Conservation (phyloP, 2,888 invertebrate species). For the Eustalomyia histrio region DNA sequence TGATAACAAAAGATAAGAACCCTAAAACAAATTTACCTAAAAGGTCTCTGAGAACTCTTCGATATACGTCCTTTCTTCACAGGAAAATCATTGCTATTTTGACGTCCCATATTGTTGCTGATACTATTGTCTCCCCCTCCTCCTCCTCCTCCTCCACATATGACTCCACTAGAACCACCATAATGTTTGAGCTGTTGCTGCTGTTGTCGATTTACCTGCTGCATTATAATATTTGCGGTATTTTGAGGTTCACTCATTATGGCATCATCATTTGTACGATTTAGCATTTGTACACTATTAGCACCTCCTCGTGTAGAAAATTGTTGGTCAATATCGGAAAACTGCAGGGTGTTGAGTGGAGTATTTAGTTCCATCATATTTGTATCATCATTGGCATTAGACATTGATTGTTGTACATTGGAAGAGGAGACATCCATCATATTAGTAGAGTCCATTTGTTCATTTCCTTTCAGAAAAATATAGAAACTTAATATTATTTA, state of each 20-base stretch:
- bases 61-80: constrained; percentile 78
- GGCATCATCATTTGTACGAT: constrained; percentile 58
- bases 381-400: constrained; percentile 71
- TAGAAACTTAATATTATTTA: background rate
- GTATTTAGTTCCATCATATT: constrained; percentile 78
- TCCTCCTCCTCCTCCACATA: too few species aligned
- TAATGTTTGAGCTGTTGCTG: constrained; percentile 65
- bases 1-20: constrained; percentile 37
- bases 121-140: constrained; percentile 19
- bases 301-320: constrained; percentile 67
- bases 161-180: constrained; percentile 46
- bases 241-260: constrained; percentile 59
- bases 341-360: constrained; percentile 72
- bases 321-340: constrained; percentile 74
- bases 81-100: constrained; percentile 67
- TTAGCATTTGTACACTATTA: constrained; percentile 44
- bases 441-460: constrained; percentile 74
- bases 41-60: constrained; percentile 74
- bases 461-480: constrained; percentile 66
- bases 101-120: constrained; percentile 35
- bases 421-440: constrained; percentile 74
- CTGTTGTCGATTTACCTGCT: constrained; percentile 57
- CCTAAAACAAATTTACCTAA: constrained; percentile 67
- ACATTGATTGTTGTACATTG: constrained; percentile 59
- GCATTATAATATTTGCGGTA: constrained; percentile 38